Evolutionary conservation across 1,140 invertebrate genomes (phyloP), one percentile per base, ranked within the genome.

Genomic region (Zaprionus inermis): DNA sequence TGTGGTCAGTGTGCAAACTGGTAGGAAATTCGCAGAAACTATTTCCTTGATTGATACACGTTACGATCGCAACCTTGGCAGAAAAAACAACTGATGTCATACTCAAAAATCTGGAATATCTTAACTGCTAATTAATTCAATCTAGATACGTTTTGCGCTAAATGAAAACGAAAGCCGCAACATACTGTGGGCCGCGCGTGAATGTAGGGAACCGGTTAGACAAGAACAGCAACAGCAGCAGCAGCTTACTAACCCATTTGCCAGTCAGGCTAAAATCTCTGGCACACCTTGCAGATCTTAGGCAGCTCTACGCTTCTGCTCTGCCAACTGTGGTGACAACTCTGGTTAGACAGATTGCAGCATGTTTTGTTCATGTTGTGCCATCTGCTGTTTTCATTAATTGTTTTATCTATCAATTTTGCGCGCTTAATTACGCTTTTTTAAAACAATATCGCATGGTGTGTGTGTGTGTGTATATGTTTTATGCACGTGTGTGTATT

Each of bases 381-480:
- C 5, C n/a, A 86, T 88, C 82, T 79, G 86, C 83, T 83, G 70
- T 77, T 89, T 66, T 76, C 79, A 81, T 72, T 88, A 83, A 86
- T 83, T 83, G 84, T 88, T 86, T 88, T 86, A 86, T 83, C 83
- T 83, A 83, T 86, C 79, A 80, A 76, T 51, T 66, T 75, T 56
- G 70, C 59, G 59, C 73, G 79, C 76, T 86, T 86, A 86, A 86
- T 88, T 88, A 83, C 67, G 75, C 63, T 61, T 72, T 81, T 73
- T 72, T 20, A 14, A 65, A 72, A 76, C 68, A 78, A 78, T 76
- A 57, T 16, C 36, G 41, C 14, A 32, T 24, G 57, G 11, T 67
- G 24, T 49, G 22, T 24, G 30, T 24, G 36, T 65, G 56, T 76
- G 55, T 49, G 56, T 69, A 52, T 71, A 61, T 79, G 44, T 22